Conservation (phyloP, 1,140 invertebrate genomes). For the Frieseomelitta varia region DNA sequence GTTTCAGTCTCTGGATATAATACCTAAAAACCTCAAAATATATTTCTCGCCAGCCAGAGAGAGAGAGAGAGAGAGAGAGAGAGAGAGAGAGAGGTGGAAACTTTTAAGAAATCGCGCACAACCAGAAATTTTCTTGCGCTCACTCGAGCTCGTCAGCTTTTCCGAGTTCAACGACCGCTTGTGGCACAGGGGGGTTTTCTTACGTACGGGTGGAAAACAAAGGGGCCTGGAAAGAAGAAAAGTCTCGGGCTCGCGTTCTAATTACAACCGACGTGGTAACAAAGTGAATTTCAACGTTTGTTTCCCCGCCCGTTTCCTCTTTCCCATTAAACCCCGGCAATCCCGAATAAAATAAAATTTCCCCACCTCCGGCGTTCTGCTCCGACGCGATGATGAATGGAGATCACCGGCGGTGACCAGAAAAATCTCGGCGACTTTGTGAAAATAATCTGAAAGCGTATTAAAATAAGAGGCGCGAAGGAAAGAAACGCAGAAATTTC, state of each 20-base stretch:
- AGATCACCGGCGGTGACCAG: too few relatives aligned
- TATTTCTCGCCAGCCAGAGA: not conserved
- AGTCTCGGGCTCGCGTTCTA: constrained; percentile 48
- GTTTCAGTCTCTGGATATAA: too few relatives aligned
- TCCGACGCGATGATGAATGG: not conserved
- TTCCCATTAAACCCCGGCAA: constrained; percentile 24
- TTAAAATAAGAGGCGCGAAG: not conserved
- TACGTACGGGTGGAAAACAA: constrained; percentile 47
- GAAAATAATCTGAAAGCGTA: not conserved
- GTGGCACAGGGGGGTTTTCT: constrained; percentile 30
- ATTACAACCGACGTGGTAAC: constrained; percentile 52
- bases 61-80: too few relatives aligned
- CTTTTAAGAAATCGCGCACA: constrained; percentile 33
- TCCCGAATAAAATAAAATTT: constrained; percentile 33
- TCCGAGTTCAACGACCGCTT: constrained; percentile 47
- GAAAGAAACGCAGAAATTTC: not conserved
- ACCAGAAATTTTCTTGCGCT: constrained; percentile 37
- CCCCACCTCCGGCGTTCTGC: not conserved
- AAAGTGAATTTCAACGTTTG: constrained; percentile 58
- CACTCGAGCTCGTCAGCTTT: constrained; percentile 43
- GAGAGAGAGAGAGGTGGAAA: not conserved
- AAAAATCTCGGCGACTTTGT: not conserved
- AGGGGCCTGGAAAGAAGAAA: constrained; percentile 44
- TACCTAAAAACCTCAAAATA: too few relatives aligned
- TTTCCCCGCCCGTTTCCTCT: constrained; percentile 17